Percentiles rank a stretch among this genome's conserved stretches.
Conservation (phyloP, 2,113 vertebrate species). For the Elachura formosa region DNA sequence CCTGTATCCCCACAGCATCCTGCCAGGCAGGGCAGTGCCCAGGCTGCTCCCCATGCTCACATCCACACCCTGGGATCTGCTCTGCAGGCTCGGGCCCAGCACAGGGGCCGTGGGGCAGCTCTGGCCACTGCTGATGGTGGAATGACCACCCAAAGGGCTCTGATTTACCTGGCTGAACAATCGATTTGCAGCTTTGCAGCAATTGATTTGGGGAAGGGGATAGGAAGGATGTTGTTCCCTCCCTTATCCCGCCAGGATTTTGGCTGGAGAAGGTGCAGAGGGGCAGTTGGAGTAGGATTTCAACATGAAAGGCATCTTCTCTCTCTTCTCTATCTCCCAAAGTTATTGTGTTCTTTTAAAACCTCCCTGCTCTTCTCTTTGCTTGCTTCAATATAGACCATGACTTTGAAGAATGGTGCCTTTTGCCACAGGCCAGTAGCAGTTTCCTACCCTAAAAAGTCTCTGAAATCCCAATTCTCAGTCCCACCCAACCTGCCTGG, state of each 20-base stretch:
- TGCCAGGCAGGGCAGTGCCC: not conserved
- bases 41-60: not conserved
- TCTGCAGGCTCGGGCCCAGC: not conserved
- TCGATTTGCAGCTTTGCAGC: not conserved
- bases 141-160: not conserved
- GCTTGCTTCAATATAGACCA: accelerated
- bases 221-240: not conserved
- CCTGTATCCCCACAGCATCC: accelerated
- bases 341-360: not conserved
- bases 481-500: accelerated
- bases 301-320: not conserved
- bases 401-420: not conserved
- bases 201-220: not conserved
- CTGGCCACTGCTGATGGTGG: not conserved
- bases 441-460: not conserved
- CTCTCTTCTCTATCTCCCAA: not conserved
- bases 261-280: not conserved
- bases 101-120: not conserved
- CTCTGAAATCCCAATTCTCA: not conserved
- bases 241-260: not conserved
- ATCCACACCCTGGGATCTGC: accelerated
- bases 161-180: accelerated
- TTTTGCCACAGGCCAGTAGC: constrained; percentile 6
- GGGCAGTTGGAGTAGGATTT: not conserved
- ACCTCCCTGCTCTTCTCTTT: not conserved